Evolutionary conservation across 2,888 invertebrate genomes (phyloP).

Genomic region (Drosophila dives): DNA sequence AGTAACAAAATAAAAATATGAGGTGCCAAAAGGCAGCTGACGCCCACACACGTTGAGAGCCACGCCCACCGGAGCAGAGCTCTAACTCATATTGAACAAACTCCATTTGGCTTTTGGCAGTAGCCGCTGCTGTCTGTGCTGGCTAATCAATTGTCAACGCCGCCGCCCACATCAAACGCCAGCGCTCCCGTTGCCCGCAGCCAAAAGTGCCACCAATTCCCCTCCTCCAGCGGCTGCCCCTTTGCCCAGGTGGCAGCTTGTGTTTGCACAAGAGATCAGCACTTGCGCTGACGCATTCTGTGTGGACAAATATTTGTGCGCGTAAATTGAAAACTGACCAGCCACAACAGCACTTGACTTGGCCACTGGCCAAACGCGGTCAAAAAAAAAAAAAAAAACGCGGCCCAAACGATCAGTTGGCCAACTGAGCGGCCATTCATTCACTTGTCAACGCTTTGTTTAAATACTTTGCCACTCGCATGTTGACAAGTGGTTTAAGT

Average conservation of each 20-base stretch:
- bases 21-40: constrained; percentile 61
- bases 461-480: constrained; percentile 79
- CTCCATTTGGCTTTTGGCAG: constrained; percentile 52
- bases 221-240: not conserved
- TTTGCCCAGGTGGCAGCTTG: constrained; percentile 28
- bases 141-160: constrained; percentile 79
- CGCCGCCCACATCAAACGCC: constrained; percentile 79
- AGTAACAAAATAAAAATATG: constrained; percentile 10
- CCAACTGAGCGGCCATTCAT: constrained; percentile 64
- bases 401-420: constrained; percentile 38
- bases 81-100: constrained; percentile 67
- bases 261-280: constrained; percentile 72
- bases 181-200: constrained; percentile 25
- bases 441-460: constrained; percentile 79
- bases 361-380: constrained; percentile 44
- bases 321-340: constrained; percentile 81
- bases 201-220: not conserved
- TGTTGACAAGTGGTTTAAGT: constrained; percentile 81
- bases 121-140: constrained; percentile 42
- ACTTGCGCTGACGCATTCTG: constrained; percentile 78
- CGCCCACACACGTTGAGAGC: constrained; percentile 61
- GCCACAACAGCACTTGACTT: constrained; percentile 78
- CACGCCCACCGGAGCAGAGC: constrained; percentile 22
- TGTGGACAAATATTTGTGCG: constrained; percentile 76
- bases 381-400: constrained; percentile 25